Conservation (phyloP, 2,113 vertebrate genomes). For the Calidris pugnax region DNA sequence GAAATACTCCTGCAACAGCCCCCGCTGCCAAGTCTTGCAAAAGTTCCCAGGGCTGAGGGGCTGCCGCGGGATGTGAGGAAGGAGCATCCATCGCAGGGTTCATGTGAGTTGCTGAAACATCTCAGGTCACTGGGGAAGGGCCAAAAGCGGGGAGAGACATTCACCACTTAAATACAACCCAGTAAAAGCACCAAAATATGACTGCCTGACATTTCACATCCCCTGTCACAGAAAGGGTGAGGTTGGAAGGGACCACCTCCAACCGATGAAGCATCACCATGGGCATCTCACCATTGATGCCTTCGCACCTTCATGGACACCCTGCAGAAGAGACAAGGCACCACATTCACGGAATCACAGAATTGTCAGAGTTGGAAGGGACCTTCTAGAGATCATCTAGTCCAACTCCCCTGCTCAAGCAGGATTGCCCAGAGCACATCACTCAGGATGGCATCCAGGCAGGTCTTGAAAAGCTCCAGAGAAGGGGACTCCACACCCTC, state of each 20-base stretch:
- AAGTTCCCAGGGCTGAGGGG: constrained; percentile 63
- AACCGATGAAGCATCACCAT: neutral
- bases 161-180: neutral
- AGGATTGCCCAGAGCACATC: no score
- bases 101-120: neutral
- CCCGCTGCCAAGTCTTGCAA: constrained; percentile 56
- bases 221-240: neutral
- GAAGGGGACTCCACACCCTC: no score
- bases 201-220: rapidly evolving
- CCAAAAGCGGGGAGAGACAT: neutral
- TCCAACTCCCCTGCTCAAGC: no score
- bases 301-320: neutral
- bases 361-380: no score
- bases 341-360: rapidly evolving
- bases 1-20: constrained; percentile 22
- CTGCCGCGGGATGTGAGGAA: neutral
- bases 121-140: neutral
- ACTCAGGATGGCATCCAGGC: no score
- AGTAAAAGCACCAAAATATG: neutral
- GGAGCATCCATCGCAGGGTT: neutral
- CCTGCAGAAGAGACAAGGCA: neutral
- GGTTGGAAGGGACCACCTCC: neutral
- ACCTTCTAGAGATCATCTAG: no score
- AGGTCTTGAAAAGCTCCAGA: no score
- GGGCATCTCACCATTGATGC: neutral